Evolutionary conservation across 2,888 invertebrate species (phyloP), one percentile per base, ranked within the genome.

Genomic region (Gymnocheta viridis): DNA sequence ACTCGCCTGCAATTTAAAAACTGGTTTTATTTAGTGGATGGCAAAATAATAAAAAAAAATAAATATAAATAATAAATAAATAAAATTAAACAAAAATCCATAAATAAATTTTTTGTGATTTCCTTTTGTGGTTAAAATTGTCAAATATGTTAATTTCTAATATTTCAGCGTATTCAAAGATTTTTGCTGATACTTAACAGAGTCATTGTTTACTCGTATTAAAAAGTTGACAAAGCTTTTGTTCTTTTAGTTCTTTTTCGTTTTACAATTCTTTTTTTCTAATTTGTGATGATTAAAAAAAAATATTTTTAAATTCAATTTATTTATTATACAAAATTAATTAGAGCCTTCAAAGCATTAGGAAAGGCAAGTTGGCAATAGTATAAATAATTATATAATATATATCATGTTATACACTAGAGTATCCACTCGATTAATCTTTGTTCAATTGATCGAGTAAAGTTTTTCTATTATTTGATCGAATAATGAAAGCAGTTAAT

Each of bases 61-160:
- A 70, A 62, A 47, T n/a, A 24, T 38, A 22, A 12, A 49, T 49
- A 22, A 49, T 17, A 17, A 17, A 5, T 7, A 10, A 17, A 10
- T 7, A 19, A 17, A 32, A 6, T 9, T 0, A 17, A 10, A 32
- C 38, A 73, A 38, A 72, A 72, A 56, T 22, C n/a, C n/a, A 29
- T 56, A 4, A 60, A 47, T 19, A 49, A 58, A 77, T 77, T 82
- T 77, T 27, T 24, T 77, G 29, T 51, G 49, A 51, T 51, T n/a
- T n/a, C n/a, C 41, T 10, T 12, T 47, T 64, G 14, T 73, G 66
- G 19, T 64, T 22, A 41, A 24, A 14, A 58, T 47, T 64, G 35
- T 38, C 56, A 41, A 54, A 60, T 77, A 60, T 82, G 70, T 49
- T 49, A 72, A 82, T 77, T 77, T 66, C 29, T n/a, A 44, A 32